Percentiles rank a stretch among this genome's conserved stretches.
These are phyloP conservation scores for Sylvicola cinctus DNA, from an alignment of 2,888 invertebrate species.

Conservation along the genomic window DNA sequence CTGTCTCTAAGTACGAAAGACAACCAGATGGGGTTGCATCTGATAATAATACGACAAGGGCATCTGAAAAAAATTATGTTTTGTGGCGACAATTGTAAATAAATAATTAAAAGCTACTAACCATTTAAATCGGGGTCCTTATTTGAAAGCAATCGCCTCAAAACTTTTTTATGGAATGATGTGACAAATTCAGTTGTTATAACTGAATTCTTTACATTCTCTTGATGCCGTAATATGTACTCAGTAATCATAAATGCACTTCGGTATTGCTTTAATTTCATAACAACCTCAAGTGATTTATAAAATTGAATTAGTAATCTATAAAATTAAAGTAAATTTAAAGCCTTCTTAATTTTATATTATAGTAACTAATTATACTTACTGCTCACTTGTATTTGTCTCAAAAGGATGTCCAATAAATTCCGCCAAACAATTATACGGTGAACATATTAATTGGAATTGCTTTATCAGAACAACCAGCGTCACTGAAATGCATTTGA, in stretches of 20 bases:
- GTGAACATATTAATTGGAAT: no score
- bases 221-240: constrained; percentile 17
- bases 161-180: constrained; percentile 16
- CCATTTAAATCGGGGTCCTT: constrained; percentile 21
- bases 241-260: constrained; percentile 20
- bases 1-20: constrained; percentile 15
- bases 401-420: constrained; percentile 1
- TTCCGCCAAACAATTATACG: neutral
- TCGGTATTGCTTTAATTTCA: constrained; percentile 19
- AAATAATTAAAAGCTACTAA: constrained; percentile 7
- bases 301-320: constrained; percentile 15
- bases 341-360: no score
- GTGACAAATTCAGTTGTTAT: constrained; percentile 15
- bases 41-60: constrained; percentile 14
- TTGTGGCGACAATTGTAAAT: constrained; percentile 1
- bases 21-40: constrained; percentile 13
- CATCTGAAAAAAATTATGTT: constrained; percentile 4
- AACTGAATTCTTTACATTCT: constrained; percentile 11
- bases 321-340: neutral
- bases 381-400: neutral
- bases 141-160: constrained; percentile 17
- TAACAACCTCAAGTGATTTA: constrained; percentile 16
- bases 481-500: constrained; percentile 17
- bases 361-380: no score
- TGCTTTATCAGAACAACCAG: no score